A percentile compares a stretch with the other conserved stretches of the same genome.
These are phyloP conservation scores for Neoniphon sammara DNA, from an alignment of 2,797 vertebrate genomes.

Conservation along the genomic window DNA sequence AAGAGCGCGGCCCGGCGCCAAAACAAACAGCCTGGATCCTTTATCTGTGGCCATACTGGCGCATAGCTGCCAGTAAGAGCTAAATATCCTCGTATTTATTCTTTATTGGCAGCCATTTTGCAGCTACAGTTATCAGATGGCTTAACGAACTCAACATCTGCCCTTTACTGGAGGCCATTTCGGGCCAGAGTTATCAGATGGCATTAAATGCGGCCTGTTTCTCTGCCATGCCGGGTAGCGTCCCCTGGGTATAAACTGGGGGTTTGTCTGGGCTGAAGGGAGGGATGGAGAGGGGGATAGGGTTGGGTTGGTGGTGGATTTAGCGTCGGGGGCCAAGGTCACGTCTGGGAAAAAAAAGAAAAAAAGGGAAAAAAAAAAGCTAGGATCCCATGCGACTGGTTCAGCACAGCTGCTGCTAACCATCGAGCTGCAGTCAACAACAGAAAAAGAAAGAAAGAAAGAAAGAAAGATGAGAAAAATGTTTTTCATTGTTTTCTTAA, in stretches of 20 bases:
- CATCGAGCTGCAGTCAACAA: conserved; percentile 48
- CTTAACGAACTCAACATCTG: conserved; percentile 54
- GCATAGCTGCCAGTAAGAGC: conserved; percentile 44
- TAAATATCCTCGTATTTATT: conserved; percentile 39
- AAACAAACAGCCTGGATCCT: conserved; percentile 29
- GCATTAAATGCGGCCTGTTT: conserved; percentile 56
- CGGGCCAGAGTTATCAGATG: conserved; percentile 65
- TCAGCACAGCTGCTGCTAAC: conserved; percentile 77
- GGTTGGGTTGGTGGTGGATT: conserved; percentile 50
- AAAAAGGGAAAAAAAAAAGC: conserved; percentile 24
- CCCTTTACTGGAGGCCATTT: conserved; percentile 32
- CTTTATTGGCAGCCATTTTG: conserved; percentile 38
- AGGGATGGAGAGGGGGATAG: conserved; percentile 22
- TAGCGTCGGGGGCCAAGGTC: conserved; percentile 71
- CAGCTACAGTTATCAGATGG: conserved; percentile 51
- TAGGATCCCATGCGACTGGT: conserved; percentile 59
- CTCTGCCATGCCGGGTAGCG: conserved; percentile 20
- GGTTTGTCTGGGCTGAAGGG: conserved; percentile 49
- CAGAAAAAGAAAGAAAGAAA: conserved; percentile 25
- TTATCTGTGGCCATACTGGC: conserved; percentile 10
- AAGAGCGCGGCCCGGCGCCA: conserved; percentile 51
- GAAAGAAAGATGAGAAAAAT: conserved; percentile 46
- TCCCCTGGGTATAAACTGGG: conserved; percentile 29
- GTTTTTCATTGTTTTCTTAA: conserved; percentile 76
- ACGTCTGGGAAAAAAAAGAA: conserved; percentile 71